Evolutionary conservation across 2,113 vertebrate species (phyloP).

Genomic region (Emberiza fucata): DNA sequence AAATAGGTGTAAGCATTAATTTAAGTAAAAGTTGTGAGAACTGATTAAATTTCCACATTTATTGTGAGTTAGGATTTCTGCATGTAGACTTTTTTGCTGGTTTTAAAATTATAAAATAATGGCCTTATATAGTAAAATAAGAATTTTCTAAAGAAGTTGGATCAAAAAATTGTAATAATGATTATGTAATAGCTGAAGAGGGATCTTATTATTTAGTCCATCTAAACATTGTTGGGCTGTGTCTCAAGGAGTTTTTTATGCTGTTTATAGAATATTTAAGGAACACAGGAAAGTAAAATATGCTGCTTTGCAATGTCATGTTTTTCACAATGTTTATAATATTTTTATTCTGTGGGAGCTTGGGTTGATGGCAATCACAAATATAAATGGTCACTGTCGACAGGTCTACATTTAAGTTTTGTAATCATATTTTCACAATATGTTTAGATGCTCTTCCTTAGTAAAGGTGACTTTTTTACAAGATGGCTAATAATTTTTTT

Average conservation of each 20-base stretch:
- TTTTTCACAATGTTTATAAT: not conserved
- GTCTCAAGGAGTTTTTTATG: not conserved
- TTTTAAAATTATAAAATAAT: not conserved
- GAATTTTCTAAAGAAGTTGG: not conserved
- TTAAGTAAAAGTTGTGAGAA: not conserved
- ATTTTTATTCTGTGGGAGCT: not conserved
- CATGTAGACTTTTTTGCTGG: not conserved
- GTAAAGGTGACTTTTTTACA: not conserved
- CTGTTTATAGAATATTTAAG: not conserved
- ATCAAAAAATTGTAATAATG: not conserved
- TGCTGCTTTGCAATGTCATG: rapidly evolving
- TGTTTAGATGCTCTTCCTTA: not conserved
- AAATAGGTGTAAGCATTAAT: not conserved
- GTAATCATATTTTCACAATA: not conserved
- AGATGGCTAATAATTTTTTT: not conserved
- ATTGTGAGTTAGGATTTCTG: not conserved
- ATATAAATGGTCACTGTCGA: not conserved
- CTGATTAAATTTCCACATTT: not conserved
- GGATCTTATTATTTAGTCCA: not conserved
- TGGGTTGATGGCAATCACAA: not conserved
- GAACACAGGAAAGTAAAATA: not conserved
- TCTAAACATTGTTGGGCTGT: not conserved
- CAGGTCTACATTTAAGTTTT: not conserved
- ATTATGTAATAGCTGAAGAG: not conserved
- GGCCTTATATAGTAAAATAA: not conserved